Evolutionary conservation across 2,888 invertebrate genomes (phyloP), one percentile per base, ranked within the genome.

Genomic region (Andrena bucephala): DNA sequence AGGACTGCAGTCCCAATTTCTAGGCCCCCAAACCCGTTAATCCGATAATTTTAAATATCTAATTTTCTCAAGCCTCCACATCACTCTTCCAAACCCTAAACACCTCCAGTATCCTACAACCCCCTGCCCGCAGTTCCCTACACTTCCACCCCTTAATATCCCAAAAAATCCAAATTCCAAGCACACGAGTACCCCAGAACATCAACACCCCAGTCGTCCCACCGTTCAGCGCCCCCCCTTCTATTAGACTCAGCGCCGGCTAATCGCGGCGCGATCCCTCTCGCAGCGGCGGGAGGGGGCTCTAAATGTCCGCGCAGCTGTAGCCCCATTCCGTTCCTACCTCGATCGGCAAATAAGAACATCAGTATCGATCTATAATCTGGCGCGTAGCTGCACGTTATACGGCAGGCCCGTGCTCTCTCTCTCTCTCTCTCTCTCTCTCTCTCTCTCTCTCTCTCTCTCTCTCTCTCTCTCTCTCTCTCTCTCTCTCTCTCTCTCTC

Each of bases 301-400:
- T 70, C 74, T 70, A 79, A 80, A 74, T 81, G 69, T 81, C 74
- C 79, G 52, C 81, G 80, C 81, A 82, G 81, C 81, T 82, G 81
- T 80, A 69, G 73, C 80, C 81, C 69, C 63, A 27, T 71, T 82
- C 72, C 48, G 52, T 57, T 66, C 33, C 62, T 63, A 20, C n/a
- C 52, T 76, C 70, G 85, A 85, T 86, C 77, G 81, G 77, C 79
- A 77, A 87, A 89, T 86, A 84, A 84, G 83, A 88, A 74, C 72
- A 48, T 79, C 73, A 42, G 78, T 63, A 84, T 87, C 85, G 81
- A 81, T 85, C 77, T 83, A 83, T 82, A 79, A 87, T 84, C 80
- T 83, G 67, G 63, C 80, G 74, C 69, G 70, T 65, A 31, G 68
- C 63, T 69, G 31, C 67, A 27, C 54, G 68, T 62, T 72, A 71